These are phyloP conservation scores for Brachionichthys hirsutus DNA, from an alignment of 2,113 vertebrate species.

Conservation along the genomic window DNA sequence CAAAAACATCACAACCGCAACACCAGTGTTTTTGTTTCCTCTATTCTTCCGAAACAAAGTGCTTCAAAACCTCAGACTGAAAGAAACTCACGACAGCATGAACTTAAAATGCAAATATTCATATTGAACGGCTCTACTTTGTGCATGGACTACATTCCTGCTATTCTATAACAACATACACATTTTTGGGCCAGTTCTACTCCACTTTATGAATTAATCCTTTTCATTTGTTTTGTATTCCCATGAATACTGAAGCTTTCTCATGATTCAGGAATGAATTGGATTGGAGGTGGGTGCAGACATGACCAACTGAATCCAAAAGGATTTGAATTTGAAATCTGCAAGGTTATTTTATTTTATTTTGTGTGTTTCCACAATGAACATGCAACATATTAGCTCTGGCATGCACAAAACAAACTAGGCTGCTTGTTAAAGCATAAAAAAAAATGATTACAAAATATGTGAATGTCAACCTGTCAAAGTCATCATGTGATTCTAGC, in stretches of 20 bases:
- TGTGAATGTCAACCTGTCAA: slow-evolving; percentile 49
- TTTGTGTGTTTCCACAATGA: slow-evolving; percentile 22
- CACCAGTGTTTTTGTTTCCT: slow-evolving; percentile 14
- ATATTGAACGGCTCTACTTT: slow-evolving; percentile 29
- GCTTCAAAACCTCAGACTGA: slow-evolving; percentile 23
- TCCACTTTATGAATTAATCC: slow-evolving; percentile 48
- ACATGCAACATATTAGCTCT: slow-evolving; percentile 36
- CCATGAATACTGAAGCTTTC: slow-evolving; percentile 7
- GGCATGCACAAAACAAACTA: not conserved
- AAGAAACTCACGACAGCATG: slow-evolving; percentile 10
- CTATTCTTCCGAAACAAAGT: slow-evolving; percentile 17
- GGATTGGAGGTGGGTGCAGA: slow-evolving; percentile 15
- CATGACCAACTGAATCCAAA: slow-evolving; percentile 1
- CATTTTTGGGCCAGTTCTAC: slow-evolving; percentile 24
- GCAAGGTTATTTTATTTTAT: slow-evolving; percentile 6
- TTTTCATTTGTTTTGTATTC: slow-evolving; percentile 33
- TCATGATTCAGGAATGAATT: slow-evolving; percentile 5
- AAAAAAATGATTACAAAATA: slow-evolving; percentile 17
- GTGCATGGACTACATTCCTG: slow-evolving; percentile 7
- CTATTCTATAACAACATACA: slow-evolving; percentile 21
- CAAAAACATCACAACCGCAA: slow-evolving; percentile 31
- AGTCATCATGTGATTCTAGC: slow-evolving; percentile 29
- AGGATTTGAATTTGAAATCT: slow-evolving; percentile 4
- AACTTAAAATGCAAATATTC: slow-evolving; percentile 19
- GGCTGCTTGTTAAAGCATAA: slow-evolving; percentile 6